These are phyloP conservation scores for Caenorhabditis inopinata DNA, from an alignment of 1,140 invertebrate species.

Conservation along the genomic window DNA sequence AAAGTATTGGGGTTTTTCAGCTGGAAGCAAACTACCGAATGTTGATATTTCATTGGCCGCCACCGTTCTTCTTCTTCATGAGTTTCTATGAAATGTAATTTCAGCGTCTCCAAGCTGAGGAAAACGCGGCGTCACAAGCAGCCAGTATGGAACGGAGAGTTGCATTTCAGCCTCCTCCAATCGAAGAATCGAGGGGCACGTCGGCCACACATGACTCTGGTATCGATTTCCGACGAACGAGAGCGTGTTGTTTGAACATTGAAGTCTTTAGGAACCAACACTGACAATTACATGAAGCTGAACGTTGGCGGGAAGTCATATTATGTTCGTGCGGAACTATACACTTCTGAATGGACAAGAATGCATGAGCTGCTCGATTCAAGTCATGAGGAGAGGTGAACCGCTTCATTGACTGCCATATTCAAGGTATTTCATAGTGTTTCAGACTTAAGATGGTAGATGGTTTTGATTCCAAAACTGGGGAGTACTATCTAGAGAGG, in stretches of 20 bases:
- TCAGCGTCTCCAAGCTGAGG: slow-evolving; percentile 4
- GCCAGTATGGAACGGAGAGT: slow-evolving; percentile 6
- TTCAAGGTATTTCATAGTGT: background rate
- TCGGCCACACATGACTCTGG: background rate
- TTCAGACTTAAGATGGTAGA: slow-evolving; percentile 45
- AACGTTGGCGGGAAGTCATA: slow-evolving; percentile 62
- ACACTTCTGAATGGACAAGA: slow-evolving; percentile 30
- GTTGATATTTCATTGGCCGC: too few species aligned
- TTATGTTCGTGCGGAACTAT: slow-evolving; percentile 54
- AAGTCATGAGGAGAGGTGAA: slow-evolving; percentile 29
- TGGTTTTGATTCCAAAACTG: slow-evolving; percentile 51
- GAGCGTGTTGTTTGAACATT: background rate
- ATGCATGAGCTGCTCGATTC: slow-evolving; percentile 40
- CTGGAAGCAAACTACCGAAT: too few species aligned
- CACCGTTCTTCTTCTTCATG: too few species aligned
- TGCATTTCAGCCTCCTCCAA: background rate
- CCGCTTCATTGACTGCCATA: background rate
- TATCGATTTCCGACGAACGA: background rate
- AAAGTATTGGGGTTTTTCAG: too few species aligned
- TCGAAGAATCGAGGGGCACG: background rate
- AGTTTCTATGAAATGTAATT: background rate
- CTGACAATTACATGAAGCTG: slow-evolving; percentile 45
- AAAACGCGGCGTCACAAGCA: background rate
- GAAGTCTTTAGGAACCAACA: background rate
- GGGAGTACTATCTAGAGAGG: slow-evolving; percentile 62